Evolutionary conservation across 2,888 invertebrate genomes (phyloP).

Genomic region (Aspidiotus rigidus): DNA sequence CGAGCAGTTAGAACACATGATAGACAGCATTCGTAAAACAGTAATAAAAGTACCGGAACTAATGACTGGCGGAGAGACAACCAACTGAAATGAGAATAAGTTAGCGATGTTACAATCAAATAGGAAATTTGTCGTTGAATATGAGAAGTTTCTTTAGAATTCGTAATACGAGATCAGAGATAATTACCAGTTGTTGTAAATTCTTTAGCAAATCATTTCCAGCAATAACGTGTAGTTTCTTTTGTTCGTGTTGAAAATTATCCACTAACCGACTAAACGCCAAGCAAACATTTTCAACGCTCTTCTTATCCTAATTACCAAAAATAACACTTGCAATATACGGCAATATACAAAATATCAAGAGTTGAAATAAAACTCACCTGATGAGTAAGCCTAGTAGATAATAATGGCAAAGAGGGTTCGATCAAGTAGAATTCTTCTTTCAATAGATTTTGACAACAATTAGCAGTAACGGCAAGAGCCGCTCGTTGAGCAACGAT

Average conservation of each 20-base stretch:
- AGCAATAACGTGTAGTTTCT: slow-evolving; percentile 85
- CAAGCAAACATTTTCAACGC: slow-evolving; percentile 92
- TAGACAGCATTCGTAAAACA: slow-evolving; percentile 88
- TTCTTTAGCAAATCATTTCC: slow-evolving; percentile 83
- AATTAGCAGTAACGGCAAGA: slow-evolving; percentile 92
- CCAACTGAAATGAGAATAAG: slow-evolving; percentile 51
- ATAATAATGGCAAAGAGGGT: slow-evolving; percentile 77
- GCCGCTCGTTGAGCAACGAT: slow-evolving; percentile 96
- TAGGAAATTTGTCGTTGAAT: not conserved
- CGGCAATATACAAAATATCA: slow-evolving; percentile 16
- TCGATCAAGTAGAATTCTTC: slow-evolving; percentile 91
- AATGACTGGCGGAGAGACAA: slow-evolving; percentile 89
- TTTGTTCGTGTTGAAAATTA: slow-evolving; percentile 86
- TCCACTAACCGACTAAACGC: slow-evolving; percentile 95
- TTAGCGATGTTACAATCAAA: not conserved
- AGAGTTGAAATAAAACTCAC: slow-evolving; percentile 33
- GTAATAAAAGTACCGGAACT: slow-evolving; percentile 93
- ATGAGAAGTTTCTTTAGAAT: not conserved
- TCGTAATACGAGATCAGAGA: not conserved
- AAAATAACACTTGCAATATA: not conserved
- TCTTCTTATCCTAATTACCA: slow-evolving; percentile 69
- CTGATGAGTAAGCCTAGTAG: slow-evolving; percentile 53
- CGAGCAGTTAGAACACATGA: slow-evolving; percentile 92
- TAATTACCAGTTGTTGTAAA: slow-evolving; percentile 74
- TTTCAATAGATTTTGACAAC: slow-evolving; percentile 84